Base-by-base conservation (phyloP, 1,140 invertebrate genomes). In the Drosophila gunungcola region DNA sequence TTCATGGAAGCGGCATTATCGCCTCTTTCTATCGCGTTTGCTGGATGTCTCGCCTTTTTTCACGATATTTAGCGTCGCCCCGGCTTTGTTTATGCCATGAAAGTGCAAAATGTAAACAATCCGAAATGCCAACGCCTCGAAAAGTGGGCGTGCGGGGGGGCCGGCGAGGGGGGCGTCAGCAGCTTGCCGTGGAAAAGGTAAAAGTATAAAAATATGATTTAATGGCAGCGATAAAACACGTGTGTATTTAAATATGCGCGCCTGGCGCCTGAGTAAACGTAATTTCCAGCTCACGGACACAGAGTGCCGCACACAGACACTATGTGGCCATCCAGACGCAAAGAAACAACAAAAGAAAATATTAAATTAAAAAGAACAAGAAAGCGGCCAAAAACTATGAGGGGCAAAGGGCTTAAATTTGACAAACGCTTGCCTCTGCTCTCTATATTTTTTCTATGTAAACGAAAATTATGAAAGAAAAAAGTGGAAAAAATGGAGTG, bases 241-340 rank as follows among this genome's bases (percentile, higher is more conserved):
- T 92, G 91, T 92, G 82, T 90, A 92, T 92, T 92, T 92, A 92
- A 92, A 92, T 92, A 92, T 91, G 81, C 81, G 80, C 90, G 86
- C 76, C 78, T 76, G 90, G 82, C 82, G 89, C 85, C 89, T 92
- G 85, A 82, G 89, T 90, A 91, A 91, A 91, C 90, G 90, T 90
- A 91, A 91, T 91, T 91, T 91, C 58, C 82, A 81, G 62, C 74
- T 58, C 56, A 77, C 68, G 65, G 58, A 81, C 80, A 78, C 52
- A 43, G 42, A 49, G 12, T 32, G n/a, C 46, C 56, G 67, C 56
- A 63, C 78, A 82, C 61, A 63, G 61, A 63, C 60, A 63, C 43
- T 60, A 42, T 57, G 10, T 65, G 36, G 58, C 49, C 68, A 65
- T 42, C 61, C 76, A 80, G 53, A 58, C 53, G 27, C 69, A 83